These are phyloP conservation scores for Hylyphantes graminicola DNA, from an alignment of 1,140 invertebrate species.

Conservation along the genomic window DNA sequence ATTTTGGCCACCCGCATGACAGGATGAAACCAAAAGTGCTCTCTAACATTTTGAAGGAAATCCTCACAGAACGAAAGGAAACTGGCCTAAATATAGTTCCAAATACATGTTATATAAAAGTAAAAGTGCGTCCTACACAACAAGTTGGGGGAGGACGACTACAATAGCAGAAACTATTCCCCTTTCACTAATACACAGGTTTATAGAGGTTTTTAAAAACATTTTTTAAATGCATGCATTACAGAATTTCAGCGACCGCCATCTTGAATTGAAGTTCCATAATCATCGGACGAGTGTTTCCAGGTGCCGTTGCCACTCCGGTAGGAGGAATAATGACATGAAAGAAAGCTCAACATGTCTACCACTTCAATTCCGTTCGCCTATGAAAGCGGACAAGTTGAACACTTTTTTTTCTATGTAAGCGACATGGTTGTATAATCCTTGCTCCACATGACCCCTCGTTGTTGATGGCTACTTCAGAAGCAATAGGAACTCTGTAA, in stretches of 20 bases:
- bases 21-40: too few relatives aligned
- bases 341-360: not conserved
- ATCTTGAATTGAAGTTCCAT: slow-evolving; percentile 24
- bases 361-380: slow-evolving; percentile 6
- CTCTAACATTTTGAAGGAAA: too few relatives aligned
- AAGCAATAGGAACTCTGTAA: slow-evolving; percentile 30
- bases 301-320: slow-evolving; percentile 48
- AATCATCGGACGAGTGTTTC: slow-evolving; percentile 38
- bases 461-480: slow-evolving; percentile 15
- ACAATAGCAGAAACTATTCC: slow-evolving; percentile 11
- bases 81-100: too few relatives aligned
- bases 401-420: slow-evolving; percentile 7
- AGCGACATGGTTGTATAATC: slow-evolving; percentile 26
- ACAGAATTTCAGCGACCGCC: slow-evolving; percentile 22
- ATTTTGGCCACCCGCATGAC: too few relatives aligned
- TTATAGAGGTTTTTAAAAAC: slow-evolving; percentile 22
- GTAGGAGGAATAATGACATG: slow-evolving; percentile 8
- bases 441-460: not conserved
- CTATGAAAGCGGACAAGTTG: slow-evolving; percentile 36
- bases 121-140: slow-evolving; percentile 4
- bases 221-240: slow-evolving; percentile 9
- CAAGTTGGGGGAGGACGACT: slow-evolving; percentile 30
- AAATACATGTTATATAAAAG: not conserved
- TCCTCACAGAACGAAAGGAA: too few relatives aligned
- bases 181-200: not conserved